phyloP scores from a whole-genome alignment of 1,140 invertebrate genomes.

The Trichogramma pretiosum region DNA sequence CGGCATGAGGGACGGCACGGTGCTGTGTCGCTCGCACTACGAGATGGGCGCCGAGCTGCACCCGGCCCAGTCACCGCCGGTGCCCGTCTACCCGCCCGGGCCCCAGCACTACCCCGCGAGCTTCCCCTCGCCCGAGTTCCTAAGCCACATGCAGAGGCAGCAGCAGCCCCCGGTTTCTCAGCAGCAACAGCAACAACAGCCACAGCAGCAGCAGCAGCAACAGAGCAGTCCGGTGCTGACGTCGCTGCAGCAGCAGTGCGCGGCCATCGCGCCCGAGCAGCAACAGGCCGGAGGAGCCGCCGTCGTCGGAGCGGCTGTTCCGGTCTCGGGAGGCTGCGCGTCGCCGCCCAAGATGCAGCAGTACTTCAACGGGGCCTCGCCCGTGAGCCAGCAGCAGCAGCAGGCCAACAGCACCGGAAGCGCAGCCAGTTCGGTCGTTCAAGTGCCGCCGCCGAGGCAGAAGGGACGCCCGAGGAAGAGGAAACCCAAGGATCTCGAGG shows the following conservation, averaged over 20 bases:
- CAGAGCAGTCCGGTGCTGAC: not conserved
- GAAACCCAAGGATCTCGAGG: conserved; percentile 79
- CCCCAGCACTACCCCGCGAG: conserved; percentile 48
- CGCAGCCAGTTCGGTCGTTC: conserved; percentile 20
- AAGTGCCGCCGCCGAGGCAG: conserved; percentile 61
- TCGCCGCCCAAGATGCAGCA: conserved; percentile 48
- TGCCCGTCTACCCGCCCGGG: conserved; percentile 44
- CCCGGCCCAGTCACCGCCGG: conserved; percentile 46
- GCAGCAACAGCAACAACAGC: conserved; percentile 29
- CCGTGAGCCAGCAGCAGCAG: too few relatives aligned
- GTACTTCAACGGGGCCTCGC: conserved; percentile 67
- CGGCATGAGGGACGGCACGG: conserved; percentile 76
- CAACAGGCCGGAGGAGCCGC: not conserved
- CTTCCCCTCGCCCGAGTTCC: conserved; percentile 49
- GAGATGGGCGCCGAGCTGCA: conserved; percentile 54
- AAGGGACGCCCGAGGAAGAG: conserved; percentile 87
- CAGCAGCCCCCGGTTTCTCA: not conserved
- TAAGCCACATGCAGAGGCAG: conserved; percentile 40
- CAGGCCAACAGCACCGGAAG: conserved; percentile 38
- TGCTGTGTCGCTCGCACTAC: conserved; percentile 78
- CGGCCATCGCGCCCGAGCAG: too few relatives aligned
- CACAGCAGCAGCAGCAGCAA: not conserved
- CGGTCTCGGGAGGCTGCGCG: conserved; percentile 24
- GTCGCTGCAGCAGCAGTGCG: too few relatives aligned
- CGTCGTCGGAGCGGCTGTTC: conserved; percentile 9